Evolutionary conservation across 2,113 vertebrate species (phyloP), one percentile per base, ranked within the genome.

Genomic region (Colossoma macropomum): DNA sequence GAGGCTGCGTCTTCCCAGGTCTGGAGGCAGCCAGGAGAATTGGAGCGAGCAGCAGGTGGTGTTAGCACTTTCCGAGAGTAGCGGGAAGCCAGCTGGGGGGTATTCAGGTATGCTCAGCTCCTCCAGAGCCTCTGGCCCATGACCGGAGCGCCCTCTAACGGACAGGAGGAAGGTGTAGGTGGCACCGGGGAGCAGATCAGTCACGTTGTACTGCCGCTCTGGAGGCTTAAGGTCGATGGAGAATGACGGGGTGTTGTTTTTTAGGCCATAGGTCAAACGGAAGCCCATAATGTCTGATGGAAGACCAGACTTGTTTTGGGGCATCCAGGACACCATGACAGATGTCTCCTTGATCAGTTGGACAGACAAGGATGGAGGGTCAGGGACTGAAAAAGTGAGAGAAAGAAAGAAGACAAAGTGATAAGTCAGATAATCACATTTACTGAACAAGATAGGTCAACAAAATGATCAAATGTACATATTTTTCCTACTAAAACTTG

Each of bases 101-200:
- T 95, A 95, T 87, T 97, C 94, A 0, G 97, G 97, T 75, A 97
- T 90, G 75, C 88, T 93, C 86, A 98, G 92, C 80, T 95, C 94
- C 88, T 93, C 90, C 16, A 91, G 90, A 0, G 90, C 94, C 89
- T 93, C 94, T 84, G 96, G 95, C 75, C 97, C 95, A 2, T 97
- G 95, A 82, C 97, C 97, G 0, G 96, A 94, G 81, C 91, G 93
- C 92, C 95, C 95, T 84, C 95, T 96, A 19, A 96, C 96, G 0
- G 96, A 95, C 87, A 99, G 93, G 83, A 93, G 93, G 93, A 98
- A 98, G 81, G 96, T 77, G 23, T 99, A 99, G 5, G 96, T 94
- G 93, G 95, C 95, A 30, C 96, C 96, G 1, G 94, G 95, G 91
- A 95, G 95, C 88, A 96, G 94, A 87, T 93, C 93, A 62, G 87